These are phyloP conservation scores for Malurus alboscapulatus DNA, from an alignment of 2,113 vertebrate genomes.

Conservation along the genomic window DNA sequence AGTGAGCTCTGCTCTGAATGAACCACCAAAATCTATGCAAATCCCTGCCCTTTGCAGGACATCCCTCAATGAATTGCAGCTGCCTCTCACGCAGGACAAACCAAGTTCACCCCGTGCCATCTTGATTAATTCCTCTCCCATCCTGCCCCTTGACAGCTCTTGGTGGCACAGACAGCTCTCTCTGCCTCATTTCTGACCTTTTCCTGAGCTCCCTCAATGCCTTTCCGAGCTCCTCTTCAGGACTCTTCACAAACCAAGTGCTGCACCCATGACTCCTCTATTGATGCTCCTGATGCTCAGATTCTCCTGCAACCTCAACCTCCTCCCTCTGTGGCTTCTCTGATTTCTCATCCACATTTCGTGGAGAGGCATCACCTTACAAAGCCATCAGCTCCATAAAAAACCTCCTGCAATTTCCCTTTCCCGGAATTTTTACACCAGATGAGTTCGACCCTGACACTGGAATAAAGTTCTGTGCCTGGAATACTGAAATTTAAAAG, in stretches of 20 bases:
- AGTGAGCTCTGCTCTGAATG: background rate
- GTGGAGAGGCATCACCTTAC: background rate
- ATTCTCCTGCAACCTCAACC: background rate
- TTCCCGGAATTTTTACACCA: background rate
- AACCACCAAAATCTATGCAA: background rate
- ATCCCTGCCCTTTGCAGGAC: background rate
- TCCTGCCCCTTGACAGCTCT: background rate
- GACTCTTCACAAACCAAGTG: background rate
- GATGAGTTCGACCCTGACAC: background rate
- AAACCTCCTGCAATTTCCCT: background rate
- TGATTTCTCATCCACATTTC: background rate
- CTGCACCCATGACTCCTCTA: background rate
- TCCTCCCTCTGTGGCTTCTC: background rate
- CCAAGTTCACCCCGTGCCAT: background rate
- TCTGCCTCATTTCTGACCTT: background rate
- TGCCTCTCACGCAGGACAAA: background rate
- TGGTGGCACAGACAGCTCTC: accelerated
- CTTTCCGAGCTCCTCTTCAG: background rate
- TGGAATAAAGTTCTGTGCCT: background rate
- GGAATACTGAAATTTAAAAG: background rate
- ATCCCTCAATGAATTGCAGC: background rate
- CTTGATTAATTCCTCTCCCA: background rate
- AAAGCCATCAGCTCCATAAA: background rate
- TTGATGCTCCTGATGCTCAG: background rate
- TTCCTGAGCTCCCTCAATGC: background rate